Evolutionary conservation across 2,797 vertebrate genomes (phyloP).

Genomic region (Halcyon badia): DNA sequence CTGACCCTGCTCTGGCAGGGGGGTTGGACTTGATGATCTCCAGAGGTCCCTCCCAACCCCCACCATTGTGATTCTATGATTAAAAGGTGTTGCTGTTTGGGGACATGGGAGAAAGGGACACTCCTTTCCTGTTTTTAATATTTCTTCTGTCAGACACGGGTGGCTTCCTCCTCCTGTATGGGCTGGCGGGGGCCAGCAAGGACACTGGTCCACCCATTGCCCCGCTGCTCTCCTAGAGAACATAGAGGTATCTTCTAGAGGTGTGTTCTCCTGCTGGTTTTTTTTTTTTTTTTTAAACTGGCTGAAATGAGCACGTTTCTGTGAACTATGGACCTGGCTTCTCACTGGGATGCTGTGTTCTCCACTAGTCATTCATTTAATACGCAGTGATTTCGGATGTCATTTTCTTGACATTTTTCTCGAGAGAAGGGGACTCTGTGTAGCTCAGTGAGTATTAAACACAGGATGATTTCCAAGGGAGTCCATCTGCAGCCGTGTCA

Average conservation of each 20-base stretch:
- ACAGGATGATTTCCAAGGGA: background rate
- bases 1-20: too few species aligned
- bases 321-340: background rate
- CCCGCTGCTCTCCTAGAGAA: background rate
- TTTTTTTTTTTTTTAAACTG: background rate
- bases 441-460: background rate
- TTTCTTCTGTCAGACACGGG: background rate
- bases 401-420: background rate
- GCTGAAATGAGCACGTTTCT: background rate
- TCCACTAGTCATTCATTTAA: background rate
- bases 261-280: background rate
- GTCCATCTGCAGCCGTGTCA: fast-evolving
- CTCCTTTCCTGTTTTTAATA: background rate
- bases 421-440: background rate
- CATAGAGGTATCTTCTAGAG: background rate
- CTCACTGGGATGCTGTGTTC: background rate
- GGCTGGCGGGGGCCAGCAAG: background rate
- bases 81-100: background rate
- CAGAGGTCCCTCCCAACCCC: too few species aligned
- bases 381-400: background rate
- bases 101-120: background rate
- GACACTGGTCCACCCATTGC: background rate
- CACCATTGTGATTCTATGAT: too few species aligned
- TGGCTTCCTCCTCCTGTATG: fast-evolving
- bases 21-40: too few species aligned